A percentile compares a stretch with the other conserved stretches of the same genome.
phyloP scores from a whole-genome alignment of 2,113 vertebrate species.

The Axis porcinus region DNA sequence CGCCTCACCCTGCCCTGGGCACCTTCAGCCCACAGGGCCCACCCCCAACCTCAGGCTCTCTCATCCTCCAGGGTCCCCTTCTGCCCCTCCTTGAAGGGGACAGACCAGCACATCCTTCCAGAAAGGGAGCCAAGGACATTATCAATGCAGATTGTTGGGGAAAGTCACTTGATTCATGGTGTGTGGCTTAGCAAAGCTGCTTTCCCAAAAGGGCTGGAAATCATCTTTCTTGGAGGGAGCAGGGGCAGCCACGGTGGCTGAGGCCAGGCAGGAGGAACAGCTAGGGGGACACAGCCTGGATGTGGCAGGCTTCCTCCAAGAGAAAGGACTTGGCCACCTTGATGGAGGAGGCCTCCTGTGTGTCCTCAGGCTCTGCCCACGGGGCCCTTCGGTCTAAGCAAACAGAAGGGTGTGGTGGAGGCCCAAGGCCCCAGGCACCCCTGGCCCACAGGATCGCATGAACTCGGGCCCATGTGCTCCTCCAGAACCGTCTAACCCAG shows the following conservation, averaged over 20 bases:
- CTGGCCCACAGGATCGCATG: fast-evolving
- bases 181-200: conserved; percentile 69
- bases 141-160: conserved; percentile 25
- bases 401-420: fast-evolving
- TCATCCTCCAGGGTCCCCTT: background rate
- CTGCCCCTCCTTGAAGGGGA: no score
- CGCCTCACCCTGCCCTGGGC: background rate
- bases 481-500: background rate
- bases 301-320: background rate
- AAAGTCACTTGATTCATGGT: conserved; percentile 71
- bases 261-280: background rate
- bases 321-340: background rate
- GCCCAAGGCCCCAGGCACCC: background rate
- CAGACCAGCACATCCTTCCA: background rate
- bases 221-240: background rate
- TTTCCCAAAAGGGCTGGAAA: conserved; percentile 60
- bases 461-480: background rate
- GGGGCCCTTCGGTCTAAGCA: background rate
- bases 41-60: background rate
- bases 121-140: conserved; percentile 12
- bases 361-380: background rate
- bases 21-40: background rate
- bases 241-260: conserved; percentile 35
- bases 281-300: no score
- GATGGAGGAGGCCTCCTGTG: background rate